These are phyloP conservation scores for Pandemis corylana DNA, from an alignment of 2,888 invertebrate genomes.

Conservation along the genomic window DNA sequence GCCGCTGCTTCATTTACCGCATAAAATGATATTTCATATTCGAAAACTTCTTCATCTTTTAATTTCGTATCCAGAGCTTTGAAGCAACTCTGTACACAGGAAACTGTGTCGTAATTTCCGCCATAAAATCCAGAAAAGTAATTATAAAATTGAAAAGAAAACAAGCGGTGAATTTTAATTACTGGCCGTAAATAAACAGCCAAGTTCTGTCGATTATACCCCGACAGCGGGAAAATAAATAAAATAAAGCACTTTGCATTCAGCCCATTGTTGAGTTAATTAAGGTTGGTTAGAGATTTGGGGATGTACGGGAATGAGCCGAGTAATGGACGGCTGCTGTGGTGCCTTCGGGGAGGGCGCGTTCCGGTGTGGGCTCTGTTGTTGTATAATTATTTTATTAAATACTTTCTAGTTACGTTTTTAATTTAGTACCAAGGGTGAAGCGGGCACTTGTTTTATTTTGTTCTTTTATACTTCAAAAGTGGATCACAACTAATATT, in stretches of 20 bases:
- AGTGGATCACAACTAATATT: no score
- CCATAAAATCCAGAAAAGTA: background rate
- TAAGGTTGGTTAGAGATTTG: constrained; percentile 22
- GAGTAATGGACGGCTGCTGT: constrained; percentile 11
- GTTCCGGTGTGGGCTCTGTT: background rate
- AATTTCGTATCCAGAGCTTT: no score
- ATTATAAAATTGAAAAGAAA: background rate
- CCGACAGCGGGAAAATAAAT: constrained; percentile 12
- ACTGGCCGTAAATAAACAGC: constrained; percentile 8
- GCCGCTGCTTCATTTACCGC: no score
- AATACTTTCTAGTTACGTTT: background rate
- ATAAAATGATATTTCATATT: no score
- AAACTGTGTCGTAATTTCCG: background rate
- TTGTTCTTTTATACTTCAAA: no score
- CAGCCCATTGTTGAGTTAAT: constrained; percentile 23
- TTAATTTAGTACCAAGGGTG: no score
- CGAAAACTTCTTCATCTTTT: no score
- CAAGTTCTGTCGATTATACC: constrained; percentile 12
- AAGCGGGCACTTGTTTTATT: no score
- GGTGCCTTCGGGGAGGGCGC: constrained; percentile 7
- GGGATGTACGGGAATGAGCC: constrained; percentile 11
- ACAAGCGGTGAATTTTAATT: constrained; percentile 4
- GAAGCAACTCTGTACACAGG: no score
- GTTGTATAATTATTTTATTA: background rate
- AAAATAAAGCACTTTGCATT: constrained; percentile 21